These are phyloP conservation scores for Candoia aspera DNA, from an alignment of 2,113 vertebrate genomes.

Conservation along the genomic window DNA sequence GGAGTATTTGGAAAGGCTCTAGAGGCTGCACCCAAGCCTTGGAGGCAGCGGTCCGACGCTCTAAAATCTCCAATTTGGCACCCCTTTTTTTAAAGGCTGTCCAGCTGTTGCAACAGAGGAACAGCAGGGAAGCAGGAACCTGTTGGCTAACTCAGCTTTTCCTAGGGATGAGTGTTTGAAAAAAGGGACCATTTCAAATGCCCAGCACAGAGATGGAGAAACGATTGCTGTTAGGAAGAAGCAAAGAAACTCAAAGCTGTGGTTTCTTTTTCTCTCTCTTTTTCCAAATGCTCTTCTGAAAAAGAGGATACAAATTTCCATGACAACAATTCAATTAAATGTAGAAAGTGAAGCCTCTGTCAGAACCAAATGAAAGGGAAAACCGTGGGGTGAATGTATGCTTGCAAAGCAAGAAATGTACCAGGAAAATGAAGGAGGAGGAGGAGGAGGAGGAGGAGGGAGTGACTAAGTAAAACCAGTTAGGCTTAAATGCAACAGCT, in stretches of 20 bases:
- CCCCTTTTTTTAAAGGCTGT: not conserved
- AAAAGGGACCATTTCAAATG: not conserved
- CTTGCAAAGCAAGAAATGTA: not conserved
- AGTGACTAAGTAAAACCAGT: not conserved
- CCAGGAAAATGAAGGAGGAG: not conserved
- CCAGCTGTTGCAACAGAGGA: not conserved
- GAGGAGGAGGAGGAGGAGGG: not conserved
- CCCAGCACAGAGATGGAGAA: not conserved
- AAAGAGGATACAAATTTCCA: constrained; percentile 5
- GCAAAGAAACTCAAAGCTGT: not conserved
- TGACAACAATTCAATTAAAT: constrained; percentile 41
- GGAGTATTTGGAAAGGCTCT: too few relatives aligned
- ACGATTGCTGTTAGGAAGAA: not conserved
- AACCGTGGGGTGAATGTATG: not conserved
- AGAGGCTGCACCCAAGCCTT: too few relatives aligned
- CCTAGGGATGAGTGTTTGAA: not conserved
- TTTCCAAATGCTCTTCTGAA: not conserved
- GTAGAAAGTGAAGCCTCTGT: not conserved
- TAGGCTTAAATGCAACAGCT: constrained; percentile 4
- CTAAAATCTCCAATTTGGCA: not conserved
- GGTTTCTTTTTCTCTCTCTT: not conserved
- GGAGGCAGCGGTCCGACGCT: too few relatives aligned
- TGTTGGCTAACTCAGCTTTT: too few relatives aligned
- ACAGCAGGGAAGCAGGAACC: not conserved
- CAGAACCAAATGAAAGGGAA: not conserved